These are phyloP conservation scores for Sapajus apella DNA, from an alignment of 2,113 vertebrate genomes.

Conservation along the genomic window DNA sequence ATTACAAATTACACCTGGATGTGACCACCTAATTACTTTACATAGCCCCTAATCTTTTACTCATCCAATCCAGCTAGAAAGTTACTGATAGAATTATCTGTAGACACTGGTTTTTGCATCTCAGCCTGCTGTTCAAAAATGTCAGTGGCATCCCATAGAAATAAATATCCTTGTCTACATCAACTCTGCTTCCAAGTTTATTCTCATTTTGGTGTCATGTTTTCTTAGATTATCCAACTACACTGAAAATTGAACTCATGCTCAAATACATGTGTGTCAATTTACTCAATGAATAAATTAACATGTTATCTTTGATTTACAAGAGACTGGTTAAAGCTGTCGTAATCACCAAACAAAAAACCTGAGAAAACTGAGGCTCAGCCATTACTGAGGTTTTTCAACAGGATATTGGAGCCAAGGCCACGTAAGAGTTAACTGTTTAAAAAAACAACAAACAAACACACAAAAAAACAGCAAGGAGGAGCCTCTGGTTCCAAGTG, in stretches of 20 bases:
- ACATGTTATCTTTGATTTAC: background rate
- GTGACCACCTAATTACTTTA: background rate
- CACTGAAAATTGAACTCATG: background rate
- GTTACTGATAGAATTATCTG: background rate
- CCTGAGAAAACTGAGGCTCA: background rate
- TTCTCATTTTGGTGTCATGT: background rate
- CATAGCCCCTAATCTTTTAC: background rate
- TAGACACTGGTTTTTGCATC: background rate
- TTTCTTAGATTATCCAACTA: background rate
- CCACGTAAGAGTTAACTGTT: constrained; percentile 53
- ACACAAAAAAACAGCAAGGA: background rate
- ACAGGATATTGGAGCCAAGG: background rate
- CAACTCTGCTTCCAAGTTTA: background rate
- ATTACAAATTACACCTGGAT: background rate
- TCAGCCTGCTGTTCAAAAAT: background rate
- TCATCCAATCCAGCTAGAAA: background rate
- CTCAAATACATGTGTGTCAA: background rate
- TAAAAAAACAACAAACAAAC: background rate
- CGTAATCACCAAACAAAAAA: background rate
- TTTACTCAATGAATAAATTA: background rate
- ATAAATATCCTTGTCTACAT: background rate
- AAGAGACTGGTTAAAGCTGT: background rate
- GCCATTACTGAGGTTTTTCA: background rate
- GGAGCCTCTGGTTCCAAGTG: constrained; percentile 18
- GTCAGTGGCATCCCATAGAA: background rate